Evolutionary conservation across 2,797 vertebrate genomes (phyloP), one percentile per base, ranked within the genome.

Genomic region (Phyllotis vaccarum): DNA sequence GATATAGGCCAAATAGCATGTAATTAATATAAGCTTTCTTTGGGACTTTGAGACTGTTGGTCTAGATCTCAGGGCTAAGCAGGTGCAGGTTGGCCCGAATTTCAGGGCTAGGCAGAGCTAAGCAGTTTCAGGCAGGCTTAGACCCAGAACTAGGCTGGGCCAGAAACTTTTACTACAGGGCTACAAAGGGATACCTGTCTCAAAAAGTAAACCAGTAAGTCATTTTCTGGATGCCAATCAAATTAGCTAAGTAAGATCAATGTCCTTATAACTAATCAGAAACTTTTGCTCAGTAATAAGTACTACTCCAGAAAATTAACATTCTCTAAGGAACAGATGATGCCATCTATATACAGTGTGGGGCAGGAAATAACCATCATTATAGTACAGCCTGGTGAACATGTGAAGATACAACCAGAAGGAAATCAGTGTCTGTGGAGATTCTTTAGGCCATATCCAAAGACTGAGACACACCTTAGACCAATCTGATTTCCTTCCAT

Each of bases 201-300:
- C 56, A 40, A 40, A 80, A 80, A 81, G 34, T 80, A 58, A 81
- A 17, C 24, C 24, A 60, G 6, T 27, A 80, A 68, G 64, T 93
- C 31, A 68, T 95, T 95, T 96, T 92, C 70, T 82, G 43, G 89
- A 86, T 68, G 58, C 37, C 80, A 85, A 75, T n/a, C 14, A 81
- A 6, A 21, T 56, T 43, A 90, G 37, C 40, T 87, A 43, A 68
- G 24, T 43, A 29, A 54, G 10, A 80, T 76, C 74, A 66, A 49
- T 22, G 43, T 24, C 62, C 91, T 90, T 88, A 40, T 91, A 92
- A 94, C 56, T 60, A 68, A 70, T 31, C 16, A 31, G 74, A 76
- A 29, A 31, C 56, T 11, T 31, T 62, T 82, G 16, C 27, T 62
- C 29, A 82, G 80, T 43, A 60, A 31, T 60, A 60, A 60, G 60